These are phyloP conservation scores for Epinotia ramella DNA, from an alignment of 2,888 invertebrate species.

Conservation along the genomic window DNA sequence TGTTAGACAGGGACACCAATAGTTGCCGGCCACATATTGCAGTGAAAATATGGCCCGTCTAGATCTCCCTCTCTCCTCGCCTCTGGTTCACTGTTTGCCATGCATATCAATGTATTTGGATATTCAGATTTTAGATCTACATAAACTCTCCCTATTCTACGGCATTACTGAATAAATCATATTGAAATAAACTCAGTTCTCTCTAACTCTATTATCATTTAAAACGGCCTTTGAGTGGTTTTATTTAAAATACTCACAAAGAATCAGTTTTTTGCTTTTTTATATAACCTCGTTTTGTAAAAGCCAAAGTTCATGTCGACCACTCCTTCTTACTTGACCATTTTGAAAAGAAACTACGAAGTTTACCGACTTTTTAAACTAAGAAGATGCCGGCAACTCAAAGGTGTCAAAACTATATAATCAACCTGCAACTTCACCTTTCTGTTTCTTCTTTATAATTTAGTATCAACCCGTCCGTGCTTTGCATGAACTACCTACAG, in stretches of 20 bases:
- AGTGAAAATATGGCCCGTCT: too few relatives aligned
- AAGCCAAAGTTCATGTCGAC: conserved; percentile 24
- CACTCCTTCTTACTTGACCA: not conserved
- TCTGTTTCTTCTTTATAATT: not conserved
- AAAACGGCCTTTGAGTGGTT: not conserved
- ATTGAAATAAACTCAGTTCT: not conserved
- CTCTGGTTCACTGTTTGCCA: too few relatives aligned
- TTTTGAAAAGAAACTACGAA: conserved; percentile 9
- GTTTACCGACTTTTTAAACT: conserved; percentile 17
- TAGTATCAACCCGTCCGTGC: not conserved
- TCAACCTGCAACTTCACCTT: not conserved
- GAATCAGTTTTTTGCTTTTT: not conserved
- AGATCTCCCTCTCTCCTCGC: too few relatives aligned
- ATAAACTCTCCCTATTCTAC: too few relatives aligned
- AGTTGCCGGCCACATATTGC: too few relatives aligned
- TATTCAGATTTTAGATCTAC: too few relatives aligned
- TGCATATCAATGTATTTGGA: too few relatives aligned
- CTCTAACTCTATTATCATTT: not conserved
- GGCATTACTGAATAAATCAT: not conserved
- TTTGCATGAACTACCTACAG: not conserved
- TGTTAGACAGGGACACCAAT: too few relatives aligned
- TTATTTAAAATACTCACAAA: not conserved
- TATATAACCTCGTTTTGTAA: conserved; percentile 14
- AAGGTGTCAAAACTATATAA: conserved; percentile 26
- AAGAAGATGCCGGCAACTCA: conserved; percentile 9